Base-by-base conservation (phyloP, 2,113 vertebrate genomes). In the Pseudonaja textilis region DNA sequence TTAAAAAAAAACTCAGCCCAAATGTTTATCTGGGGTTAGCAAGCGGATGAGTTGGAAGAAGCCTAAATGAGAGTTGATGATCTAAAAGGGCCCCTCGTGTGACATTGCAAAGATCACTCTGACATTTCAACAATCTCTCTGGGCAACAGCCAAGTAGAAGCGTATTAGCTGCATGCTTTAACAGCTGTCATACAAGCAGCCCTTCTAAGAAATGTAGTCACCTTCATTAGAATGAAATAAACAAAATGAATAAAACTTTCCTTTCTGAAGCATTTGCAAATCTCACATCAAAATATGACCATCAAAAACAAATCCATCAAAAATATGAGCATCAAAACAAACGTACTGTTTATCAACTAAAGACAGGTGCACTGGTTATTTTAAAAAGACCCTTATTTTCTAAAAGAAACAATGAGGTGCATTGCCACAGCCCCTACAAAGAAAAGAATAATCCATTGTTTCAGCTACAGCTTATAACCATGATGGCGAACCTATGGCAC, bases 211-310 rank as follows among this genome's bases (percentile, higher is more conserved):
- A 10, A 87, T 74, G 29, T 91, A 88, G 8, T 90, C 18, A 47
- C 90, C 91, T n/a, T 93, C 25, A 0, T 94, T 93, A 90, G 94
- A 96, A 97, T 4, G 92, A 95, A 95, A 96, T 89, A 96, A 94
- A 95, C 52, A 96, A 88, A 90, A 90, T 20, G 45, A 14, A 93
- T 52, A 96, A 89, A 92, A 45, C 89, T 39, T 55, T 93, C 90
- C 91, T 96, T 95, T 93, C 92, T 92, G 85, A 89, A 93, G 42
- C 29, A 57, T 39, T 87, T 8, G 42, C 4, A 11, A 25, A 59
- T 52, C 89, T 12, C 23, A 86, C 45, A 69, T 64, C 87, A 96
- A 86, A 81, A 57, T 9, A 89, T 34, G 8, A 50, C 57, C 59
- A 10, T 11, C 92, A 89, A 25, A 64, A n/a, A 64, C 26, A 64